A percentile compares a stretch with the other conserved stretches of the same genome.
Evolutionary conservation across 2,113 vertebrate genomes (phyloP).

Genomic region (Bufo bufo): DNA sequence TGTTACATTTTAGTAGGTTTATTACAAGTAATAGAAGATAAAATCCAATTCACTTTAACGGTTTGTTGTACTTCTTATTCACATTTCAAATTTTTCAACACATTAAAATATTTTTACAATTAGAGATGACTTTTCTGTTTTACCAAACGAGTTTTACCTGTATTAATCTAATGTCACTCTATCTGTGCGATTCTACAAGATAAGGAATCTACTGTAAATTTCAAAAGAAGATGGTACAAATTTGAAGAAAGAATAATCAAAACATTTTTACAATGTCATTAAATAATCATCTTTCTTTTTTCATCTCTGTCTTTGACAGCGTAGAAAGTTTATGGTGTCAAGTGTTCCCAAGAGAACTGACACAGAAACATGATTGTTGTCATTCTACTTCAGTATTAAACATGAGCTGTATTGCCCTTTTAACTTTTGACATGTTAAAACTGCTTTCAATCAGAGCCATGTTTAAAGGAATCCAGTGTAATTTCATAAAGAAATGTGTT

Average conservation of each 20-base stretch:
- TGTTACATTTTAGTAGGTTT: not conserved
- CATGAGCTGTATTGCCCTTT: constrained; percentile 44
- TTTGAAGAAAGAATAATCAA: constrained; percentile 50
- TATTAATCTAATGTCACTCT: not conserved
- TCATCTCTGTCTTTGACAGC: constrained; percentile 45
- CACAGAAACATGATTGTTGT: constrained; percentile 50
- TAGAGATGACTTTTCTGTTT: not conserved
- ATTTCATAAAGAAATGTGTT: not conserved
- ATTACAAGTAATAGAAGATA: not conserved
- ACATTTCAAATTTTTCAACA: not conserved
- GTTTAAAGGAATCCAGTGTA: not conserved
- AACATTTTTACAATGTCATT: constrained; percentile 56
- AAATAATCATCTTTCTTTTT: constrained; percentile 49
- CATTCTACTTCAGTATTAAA: constrained; percentile 46
- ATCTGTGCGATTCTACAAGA: not conserved
- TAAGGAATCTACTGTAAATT: not conserved
- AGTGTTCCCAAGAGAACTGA: constrained; percentile 49
- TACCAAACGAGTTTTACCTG: constrained; percentile 12
- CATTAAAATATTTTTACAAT: constrained; percentile 11
- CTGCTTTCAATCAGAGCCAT: constrained; percentile 1
- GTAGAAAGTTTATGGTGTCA: constrained; percentile 53
- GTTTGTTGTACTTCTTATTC: not conserved
- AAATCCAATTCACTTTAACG: not conserved
- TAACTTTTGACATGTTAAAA: constrained; percentile 51
- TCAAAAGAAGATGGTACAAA: constrained; percentile 19